Base-by-base conservation (phyloP, 2,888 invertebrate species). In the Eurytoma adleriae region DNA sequence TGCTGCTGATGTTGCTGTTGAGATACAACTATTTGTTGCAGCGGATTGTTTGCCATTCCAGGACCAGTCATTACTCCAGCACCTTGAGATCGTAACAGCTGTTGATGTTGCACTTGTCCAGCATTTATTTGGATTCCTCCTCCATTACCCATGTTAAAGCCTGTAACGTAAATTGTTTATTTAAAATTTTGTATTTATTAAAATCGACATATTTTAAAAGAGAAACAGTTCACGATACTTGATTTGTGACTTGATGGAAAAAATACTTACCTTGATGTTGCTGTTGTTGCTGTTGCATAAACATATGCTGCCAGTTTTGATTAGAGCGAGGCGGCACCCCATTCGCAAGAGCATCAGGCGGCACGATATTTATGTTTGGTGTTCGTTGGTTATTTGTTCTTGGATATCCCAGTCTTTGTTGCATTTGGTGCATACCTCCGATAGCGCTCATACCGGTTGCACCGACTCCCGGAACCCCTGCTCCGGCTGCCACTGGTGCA, bases 261-360 rank as follows among this genome's bases (percentile, higher is more conserved):
- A n/a, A 3, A n/a, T n/a, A 20, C 12, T 83, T 81, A 91, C 91
- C 90, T 89, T 90, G 91, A 84, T 89, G 90, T 88, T 92, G 91
- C 82, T 91, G 92, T 84, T 92, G 92, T 20, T 89, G 86, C 77
- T 93, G 93, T 83, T 93, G 93, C 92, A 95, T 94, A 91, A 95
- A 89, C 83, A 95, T 90, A 86, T 95, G 94, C 84, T 94, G 93
- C 93, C 93, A 93, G 85, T 93, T 93, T 79, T 90, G 90, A 77
- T 87, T 89, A 68, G 86, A 85, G 50, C 92, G 92, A 12, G 89
- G 48, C 16, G 71, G 3, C 81, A 93, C 91, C 56, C 91, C 90
- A 72, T 93, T 92, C 81, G 91, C 91, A 68, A 93, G 87, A 56
- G 92, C 91, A 80, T 92, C 93, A 7, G 92, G 92, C 50, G 92